A percentile compares a stretch with the other conserved stretches of the same genome.
Conservation (phyloP, 2,113 vertebrate genomes). For the Ellobius talpinus region DNA sequence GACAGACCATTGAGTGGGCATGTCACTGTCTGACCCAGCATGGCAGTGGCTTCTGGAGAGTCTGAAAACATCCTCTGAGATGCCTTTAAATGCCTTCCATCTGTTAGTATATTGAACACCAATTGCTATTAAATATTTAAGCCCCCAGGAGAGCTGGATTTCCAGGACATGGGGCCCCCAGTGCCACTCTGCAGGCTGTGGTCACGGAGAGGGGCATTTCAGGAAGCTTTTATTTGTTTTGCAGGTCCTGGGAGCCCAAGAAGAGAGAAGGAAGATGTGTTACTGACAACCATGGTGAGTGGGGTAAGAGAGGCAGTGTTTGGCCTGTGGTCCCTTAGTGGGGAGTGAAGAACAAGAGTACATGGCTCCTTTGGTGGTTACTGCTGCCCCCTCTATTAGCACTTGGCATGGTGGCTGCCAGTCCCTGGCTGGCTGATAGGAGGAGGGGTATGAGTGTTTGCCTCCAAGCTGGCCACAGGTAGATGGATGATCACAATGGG, state of each 20-base stretch:
- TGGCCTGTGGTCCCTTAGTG: background rate
- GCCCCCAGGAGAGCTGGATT: constrained; percentile 42
- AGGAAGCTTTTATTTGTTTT: constrained; percentile 79
- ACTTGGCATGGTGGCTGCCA: accelerated
- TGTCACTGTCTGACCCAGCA: background rate
- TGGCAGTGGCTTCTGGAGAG: background rate
- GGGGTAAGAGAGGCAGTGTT: background rate
- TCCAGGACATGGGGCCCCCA: constrained; percentile 49
- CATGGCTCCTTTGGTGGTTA: background rate
- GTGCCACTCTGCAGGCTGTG: background rate
- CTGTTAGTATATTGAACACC: constrained; percentile 63
- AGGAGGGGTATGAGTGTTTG: background rate
- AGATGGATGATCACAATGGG: background rate
- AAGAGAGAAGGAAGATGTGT: constrained; percentile 92
- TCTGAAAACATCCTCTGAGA: constrained; percentile 28
- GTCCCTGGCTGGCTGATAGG: background rate
- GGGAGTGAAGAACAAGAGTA: background rate
- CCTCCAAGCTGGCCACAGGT: background rate
- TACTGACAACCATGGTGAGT: constrained; percentile 96
- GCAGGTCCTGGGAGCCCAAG: constrained; percentile 89
- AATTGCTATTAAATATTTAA: constrained; percentile 72
- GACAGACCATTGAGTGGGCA: constrained; percentile 52
- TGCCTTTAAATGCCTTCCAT: constrained; percentile 56
- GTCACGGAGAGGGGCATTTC: background rate
- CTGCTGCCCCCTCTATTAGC: background rate